Base-by-base conservation (phyloP, 2,113 vertebrate genomes). In the Oncorhynchus nerka region DNA sequence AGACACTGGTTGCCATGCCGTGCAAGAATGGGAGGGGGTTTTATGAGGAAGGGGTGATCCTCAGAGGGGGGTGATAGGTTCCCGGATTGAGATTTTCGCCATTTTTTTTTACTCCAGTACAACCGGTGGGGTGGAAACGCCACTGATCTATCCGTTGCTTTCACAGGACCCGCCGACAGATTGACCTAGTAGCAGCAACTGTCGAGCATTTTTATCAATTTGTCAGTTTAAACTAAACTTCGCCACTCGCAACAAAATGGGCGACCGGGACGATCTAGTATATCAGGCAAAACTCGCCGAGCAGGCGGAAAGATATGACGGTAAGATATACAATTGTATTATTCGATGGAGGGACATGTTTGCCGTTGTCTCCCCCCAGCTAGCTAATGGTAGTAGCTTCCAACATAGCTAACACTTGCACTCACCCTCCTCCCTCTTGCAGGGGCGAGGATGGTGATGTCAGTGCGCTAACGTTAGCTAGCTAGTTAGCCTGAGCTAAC, bases 211-310 rank as follows among this genome's bases (percentile, higher is more conserved):
- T 90, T 86, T 45, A 89, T 87, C 70, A 19, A 75, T 62, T 75
- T 70, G 76, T 62, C 76, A 59, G 78, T 83, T 51, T 67, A 79
- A 68, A 68, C 93, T 90, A 87, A 86, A 45, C 39, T 84, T 88
- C 86, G 89, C 89, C 82, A 92, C 88, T 85, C 72, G 9, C 72
- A 79, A 82, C 83, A 92, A 91, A 83, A 98, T 98, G 97, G 96
- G 93, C 92, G 96, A 97, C 82, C 95, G 96, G 93, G 97, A 97
- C 81, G 95, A 97, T 85, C 92, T 94, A 84, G 97, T 99, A 85
- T 98, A 97, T 87, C 95, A 97, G 93, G 97, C 97, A 84, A 99
- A 99, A 90, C 95, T 99, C 78, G 97, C 97, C 84, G 97, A 99
- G 88, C 97, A 99, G 91, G 97, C 96, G 57, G 97, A 99, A 92